A percentile compares a stretch with the other conserved stretches of the same genome.
Evolutionary conservation across 2,797 vertebrate species (phyloP).

Genomic region (Oreochromis mossambicus): DNA sequence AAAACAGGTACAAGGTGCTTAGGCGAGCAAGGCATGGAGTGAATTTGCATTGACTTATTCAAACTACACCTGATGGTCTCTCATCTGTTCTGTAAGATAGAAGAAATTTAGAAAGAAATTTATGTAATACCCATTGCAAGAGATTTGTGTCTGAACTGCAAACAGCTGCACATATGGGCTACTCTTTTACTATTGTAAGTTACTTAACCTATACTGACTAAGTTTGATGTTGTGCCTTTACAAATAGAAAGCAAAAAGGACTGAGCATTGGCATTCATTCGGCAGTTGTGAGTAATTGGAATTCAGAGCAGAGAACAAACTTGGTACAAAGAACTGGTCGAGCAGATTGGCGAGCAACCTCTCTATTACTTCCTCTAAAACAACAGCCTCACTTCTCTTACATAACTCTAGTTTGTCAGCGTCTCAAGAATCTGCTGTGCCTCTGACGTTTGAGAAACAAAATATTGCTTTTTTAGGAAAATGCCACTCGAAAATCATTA

Average conservation of each 20-base stretch:
- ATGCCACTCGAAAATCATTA: background rate
- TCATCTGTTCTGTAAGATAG: background rate
- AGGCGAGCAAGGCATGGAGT: background rate
- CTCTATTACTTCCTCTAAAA: background rate
- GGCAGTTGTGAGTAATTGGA: background rate
- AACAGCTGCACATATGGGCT: background rate
- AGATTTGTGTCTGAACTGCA: background rate
- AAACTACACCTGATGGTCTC: background rate
- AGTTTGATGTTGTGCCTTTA: background rate
- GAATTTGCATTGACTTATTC: conserved; percentile 27
- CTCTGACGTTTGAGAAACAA: background rate
- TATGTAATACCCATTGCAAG: background rate
- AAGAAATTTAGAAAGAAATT: background rate
- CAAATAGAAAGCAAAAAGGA: background rate
- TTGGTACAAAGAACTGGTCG: background rate
- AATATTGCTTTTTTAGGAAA: background rate
- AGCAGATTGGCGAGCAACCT: background rate
- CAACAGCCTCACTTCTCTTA: background rate
- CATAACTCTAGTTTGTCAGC: background rate
- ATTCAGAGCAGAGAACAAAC: conserved; percentile 1
- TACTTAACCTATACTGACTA: background rate
- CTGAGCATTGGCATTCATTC: background rate
- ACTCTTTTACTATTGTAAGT: background rate
- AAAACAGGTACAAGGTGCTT: conserved; percentile 2
- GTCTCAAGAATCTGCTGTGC: background rate